These are phyloP conservation scores for Hylia prasina DNA, from an alignment of 2,113 vertebrate genomes.

Conservation along the genomic window DNA sequence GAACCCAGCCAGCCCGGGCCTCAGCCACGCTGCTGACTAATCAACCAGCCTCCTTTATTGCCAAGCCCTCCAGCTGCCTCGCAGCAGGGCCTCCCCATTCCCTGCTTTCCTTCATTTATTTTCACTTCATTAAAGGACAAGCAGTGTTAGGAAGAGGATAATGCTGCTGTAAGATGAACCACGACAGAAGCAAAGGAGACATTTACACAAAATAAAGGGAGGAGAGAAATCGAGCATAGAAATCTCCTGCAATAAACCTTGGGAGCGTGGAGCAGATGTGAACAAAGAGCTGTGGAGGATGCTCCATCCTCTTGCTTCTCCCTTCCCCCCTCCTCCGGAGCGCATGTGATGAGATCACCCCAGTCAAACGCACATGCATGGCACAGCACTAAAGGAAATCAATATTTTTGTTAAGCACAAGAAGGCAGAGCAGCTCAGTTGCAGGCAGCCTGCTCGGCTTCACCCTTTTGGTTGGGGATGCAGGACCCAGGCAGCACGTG, in stretches of 20 bases:
- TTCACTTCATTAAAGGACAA: conserved; percentile 63
- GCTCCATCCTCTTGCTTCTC: not conserved
- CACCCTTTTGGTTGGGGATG: not conserved
- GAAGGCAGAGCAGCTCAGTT: not conserved
- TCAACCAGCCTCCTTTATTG: conserved; percentile 47
- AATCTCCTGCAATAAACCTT: conserved; percentile 46
- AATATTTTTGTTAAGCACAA: conserved; percentile 23
- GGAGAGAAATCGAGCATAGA: conserved; percentile 25
- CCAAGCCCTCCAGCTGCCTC: conserved; percentile 50
- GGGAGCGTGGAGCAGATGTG: conserved; percentile 46
- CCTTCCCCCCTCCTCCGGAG: conserved; percentile 1
- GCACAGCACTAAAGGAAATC: conserved; percentile 15
- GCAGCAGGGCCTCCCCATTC: conserved; percentile 38
- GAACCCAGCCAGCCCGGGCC: not conserved
- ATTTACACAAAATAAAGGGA: not conserved
- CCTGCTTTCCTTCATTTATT: conserved; percentile 57
- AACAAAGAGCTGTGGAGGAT: conserved; percentile 61
- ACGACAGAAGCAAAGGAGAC: conserved; percentile 20
- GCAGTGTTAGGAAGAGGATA: conserved; percentile 18
- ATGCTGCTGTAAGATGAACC: conserved; percentile 43
- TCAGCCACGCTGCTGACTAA: not conserved
- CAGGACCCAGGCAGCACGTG: not conserved
- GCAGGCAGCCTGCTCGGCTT: not conserved
- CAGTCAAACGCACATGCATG: not conserved
- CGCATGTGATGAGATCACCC: conserved; percentile 17